Evolutionary conservation across 2,888 invertebrate genomes (phyloP).

Genomic region (Helleia helle): DNA sequence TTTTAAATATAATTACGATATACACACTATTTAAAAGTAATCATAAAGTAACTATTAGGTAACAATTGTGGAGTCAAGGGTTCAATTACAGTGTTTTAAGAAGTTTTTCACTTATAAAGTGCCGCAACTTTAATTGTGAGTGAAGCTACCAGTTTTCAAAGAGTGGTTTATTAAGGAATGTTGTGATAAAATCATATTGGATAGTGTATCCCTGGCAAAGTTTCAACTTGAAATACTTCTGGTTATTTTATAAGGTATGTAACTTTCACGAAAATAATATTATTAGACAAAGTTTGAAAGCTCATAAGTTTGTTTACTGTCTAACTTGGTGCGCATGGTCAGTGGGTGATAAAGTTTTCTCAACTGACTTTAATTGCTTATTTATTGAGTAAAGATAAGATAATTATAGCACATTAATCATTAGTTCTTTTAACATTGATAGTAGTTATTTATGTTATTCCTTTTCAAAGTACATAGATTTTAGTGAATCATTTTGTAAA

Average conservation of each 20-base stretch:
- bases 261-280: slow-evolving; percentile 21
- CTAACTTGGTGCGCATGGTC: slow-evolving; percentile 57
- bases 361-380: slow-evolving; percentile 4
- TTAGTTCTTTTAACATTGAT: no score
- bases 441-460: no score
- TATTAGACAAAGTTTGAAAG: slow-evolving; percentile 41
- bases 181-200: slow-evolving; percentile 61
- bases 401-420: no score
- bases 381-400: background rate
- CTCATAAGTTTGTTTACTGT: slow-evolving; percentile 60
- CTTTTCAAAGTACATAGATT: no score
- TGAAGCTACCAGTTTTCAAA: slow-evolving; percentile 58
- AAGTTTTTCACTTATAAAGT: slow-evolving; percentile 56
- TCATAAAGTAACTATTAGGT: slow-evolving; percentile 32
- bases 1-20: slow-evolving; percentile 41
- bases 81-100: slow-evolving; percentile 34
- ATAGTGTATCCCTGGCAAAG: slow-evolving; percentile 46
- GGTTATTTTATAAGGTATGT: slow-evolving; percentile 45
- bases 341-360: slow-evolving; percentile 27
- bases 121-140: slow-evolving; percentile 46
- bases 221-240: slow-evolving; percentile 37
- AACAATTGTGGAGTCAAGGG: slow-evolving; percentile 28
- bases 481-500: no score
- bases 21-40: slow-evolving; percentile 35
- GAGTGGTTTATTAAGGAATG: slow-evolving; percentile 61